Base-by-base conservation (phyloP, 2,797 vertebrate genomes). In the Mionectes olivaceus region DNA sequence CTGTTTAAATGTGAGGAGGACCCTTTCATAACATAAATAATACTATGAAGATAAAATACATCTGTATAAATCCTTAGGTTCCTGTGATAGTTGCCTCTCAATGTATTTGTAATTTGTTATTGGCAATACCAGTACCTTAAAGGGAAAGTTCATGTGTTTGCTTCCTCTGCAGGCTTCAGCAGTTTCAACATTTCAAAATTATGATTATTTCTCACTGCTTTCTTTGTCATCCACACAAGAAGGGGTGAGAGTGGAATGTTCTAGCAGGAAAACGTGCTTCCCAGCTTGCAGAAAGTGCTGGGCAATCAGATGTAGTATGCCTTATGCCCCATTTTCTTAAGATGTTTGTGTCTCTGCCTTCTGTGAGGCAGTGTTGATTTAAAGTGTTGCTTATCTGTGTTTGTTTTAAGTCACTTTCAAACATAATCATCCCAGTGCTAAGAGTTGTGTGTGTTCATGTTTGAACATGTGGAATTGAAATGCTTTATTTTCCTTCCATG, bases 401-500 rank as follows among this genome's bases (percentile, higher is more conserved):
- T 82, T 82, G 25, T 77, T 71, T 17, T 83, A 56, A 77, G 52
- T 74, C 6, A 19, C 50, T 79, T 94, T 87, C 25, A 91, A 28
- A 57, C 10, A 12, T 28, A 47, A 27, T 88, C 28, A 83, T 50
- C 30, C 28, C 55, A 50, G 10, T 73, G 63, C n/a, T 77, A 65
- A 41, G 11, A 35, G 93, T 78, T 91, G 80, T 49, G 37, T 89
- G 65, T 76, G 63, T 80, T 95, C 79, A 19, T 93, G 73, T 73
- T 89, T 83, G 90, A 90, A 24, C 9, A 9, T 75, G 86, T 93
- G 92, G 75, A 95, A 89, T 69, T 83, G 64, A 91, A 94, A 87
- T 73, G 82, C 84, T 96, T 96, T 93, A 71, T 94, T 94, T 97
- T 90, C 52, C 53, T n/a, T 92, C 25, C 83, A 37, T 95, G 94